These are phyloP conservation scores for Pseudoatta argentina DNA, from an alignment of 1,140 invertebrate genomes.

Conservation along the genomic window DNA sequence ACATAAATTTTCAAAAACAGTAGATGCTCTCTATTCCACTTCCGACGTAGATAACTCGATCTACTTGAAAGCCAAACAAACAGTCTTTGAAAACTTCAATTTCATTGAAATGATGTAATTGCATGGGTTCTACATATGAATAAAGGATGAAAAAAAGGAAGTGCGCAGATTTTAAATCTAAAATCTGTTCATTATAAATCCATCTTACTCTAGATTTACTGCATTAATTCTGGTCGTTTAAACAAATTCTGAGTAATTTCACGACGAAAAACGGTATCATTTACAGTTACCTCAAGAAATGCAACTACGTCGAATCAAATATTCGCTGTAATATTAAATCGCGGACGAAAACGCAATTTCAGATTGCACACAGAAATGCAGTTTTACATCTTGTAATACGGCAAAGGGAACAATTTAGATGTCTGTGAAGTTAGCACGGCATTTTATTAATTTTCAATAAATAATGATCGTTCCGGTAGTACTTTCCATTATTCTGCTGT, in stretches of 20 bases:
- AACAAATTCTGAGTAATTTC: slow-evolving; percentile 18
- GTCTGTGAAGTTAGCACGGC: too few relatives aligned
- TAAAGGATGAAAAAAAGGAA: background rate
- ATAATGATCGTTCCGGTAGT: too few relatives aligned
- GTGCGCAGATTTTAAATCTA: background rate
- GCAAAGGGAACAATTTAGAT: background rate
- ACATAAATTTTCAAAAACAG: background rate
- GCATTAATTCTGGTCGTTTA: slow-evolving; percentile 14
- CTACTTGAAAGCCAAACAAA: background rate
- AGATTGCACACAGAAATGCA: background rate
- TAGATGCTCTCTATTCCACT: background rate
- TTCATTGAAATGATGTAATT: slow-evolving; percentile 12
- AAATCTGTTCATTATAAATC: slow-evolving; percentile 6
- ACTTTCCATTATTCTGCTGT: too few relatives aligned
- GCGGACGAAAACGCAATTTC: slow-evolving; percentile 42
- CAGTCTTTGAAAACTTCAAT: background rate
- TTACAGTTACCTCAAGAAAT: slow-evolving; percentile 35
- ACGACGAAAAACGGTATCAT: slow-evolving; percentile 14
- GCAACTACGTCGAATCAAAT: slow-evolving; percentile 15
- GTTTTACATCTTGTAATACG: slow-evolving; percentile 3
- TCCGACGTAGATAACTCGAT: background rate
- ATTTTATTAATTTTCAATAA: too few relatives aligned
- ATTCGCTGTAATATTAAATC: slow-evolving; percentile 41
- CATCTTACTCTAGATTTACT: slow-evolving; percentile 25
- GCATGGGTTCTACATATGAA: background rate